Conservation (phyloP, 2,888 invertebrate genomes). For the Steinernema hermaphroditum region DNA sequence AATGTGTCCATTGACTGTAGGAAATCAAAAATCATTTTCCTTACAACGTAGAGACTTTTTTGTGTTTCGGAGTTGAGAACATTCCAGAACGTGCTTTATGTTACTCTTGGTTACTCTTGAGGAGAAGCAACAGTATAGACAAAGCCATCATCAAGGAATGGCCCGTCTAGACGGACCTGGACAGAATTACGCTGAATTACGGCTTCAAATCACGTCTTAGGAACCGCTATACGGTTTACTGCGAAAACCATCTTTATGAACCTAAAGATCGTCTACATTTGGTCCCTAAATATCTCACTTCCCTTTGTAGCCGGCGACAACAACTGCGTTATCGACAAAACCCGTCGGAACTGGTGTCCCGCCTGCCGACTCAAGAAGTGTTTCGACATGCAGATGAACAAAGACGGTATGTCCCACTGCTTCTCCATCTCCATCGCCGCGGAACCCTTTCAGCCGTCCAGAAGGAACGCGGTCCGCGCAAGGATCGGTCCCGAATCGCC, state of each 20-base stretch:
- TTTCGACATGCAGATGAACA: constrained; percentile 79
- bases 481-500: constrained; percentile 49
- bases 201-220: background rate
- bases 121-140: background rate
- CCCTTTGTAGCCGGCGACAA: constrained; percentile 74
- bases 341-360: constrained; percentile 84
- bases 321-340: constrained; percentile 79
- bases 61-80: no score
- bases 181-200: background rate
- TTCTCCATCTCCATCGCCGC: background rate
- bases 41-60: no score
- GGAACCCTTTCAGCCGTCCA: constrained; percentile 75
- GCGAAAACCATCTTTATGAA: no score
- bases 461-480: constrained; percentile 80
- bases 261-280: no score
- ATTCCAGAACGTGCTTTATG: background rate
- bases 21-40: background rate
- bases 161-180: background rate
- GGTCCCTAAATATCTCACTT: no score
- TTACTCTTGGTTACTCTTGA: background rate
- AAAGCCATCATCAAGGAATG: background rate
- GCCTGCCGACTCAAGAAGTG: constrained; percentile 81
- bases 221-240: no score
- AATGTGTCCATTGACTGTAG: no score
- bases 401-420: constrained; percentile 71